Base-by-base conservation (phyloP, 2,797 vertebrate genomes). In the Amblyopsis hoosieri region DNA sequence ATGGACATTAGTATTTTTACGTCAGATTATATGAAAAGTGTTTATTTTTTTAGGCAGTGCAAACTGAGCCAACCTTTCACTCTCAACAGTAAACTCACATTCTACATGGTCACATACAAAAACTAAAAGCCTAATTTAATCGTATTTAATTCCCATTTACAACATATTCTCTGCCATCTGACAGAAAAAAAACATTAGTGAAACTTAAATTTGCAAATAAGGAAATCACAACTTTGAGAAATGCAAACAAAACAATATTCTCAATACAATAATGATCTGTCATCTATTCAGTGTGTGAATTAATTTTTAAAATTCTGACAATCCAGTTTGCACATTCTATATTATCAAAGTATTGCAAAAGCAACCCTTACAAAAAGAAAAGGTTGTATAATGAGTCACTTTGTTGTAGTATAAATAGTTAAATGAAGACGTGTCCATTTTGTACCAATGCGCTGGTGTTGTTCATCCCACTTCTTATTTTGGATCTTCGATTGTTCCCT, bases 401-500 rank as follows among this genome's bases (percentile, higher is more conserved):
- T 90, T 79, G 69, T 78, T 83, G 82, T 86, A 81, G 81, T 92
- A 92, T 93, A 93, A 94, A 93, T 92, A 92, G 87, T 83, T 85
- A 86, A 85, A 81, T 78, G 80, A 84, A 89, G 61, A 31, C 52
- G 74, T 74, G 86, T 92, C 87, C 87, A 60, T 89, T 82, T 79
- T 79, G 64, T 83, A 74, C 71, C 72, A 78, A 79, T 79, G 76
- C 45, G 69, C 74, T 66, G 50, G 63, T 66, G 67, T 69, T 81
- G 79, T 81, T 67, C 76, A 45, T 58, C 31, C 12, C 47, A 64
- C 50, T 85, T 74, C 76, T 92, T 95, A 99, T 94, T 99, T 99
- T 59, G 95, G 96, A 75, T 99, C 96, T 87, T 99, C 97, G 5
- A 98, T 98, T 19, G 95, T 97, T 71, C 97, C 97, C 91, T 97